phyloP scores from a whole-genome alignment of 1,140 invertebrate genomes.

The Hypsibius dujardini region DNA sequence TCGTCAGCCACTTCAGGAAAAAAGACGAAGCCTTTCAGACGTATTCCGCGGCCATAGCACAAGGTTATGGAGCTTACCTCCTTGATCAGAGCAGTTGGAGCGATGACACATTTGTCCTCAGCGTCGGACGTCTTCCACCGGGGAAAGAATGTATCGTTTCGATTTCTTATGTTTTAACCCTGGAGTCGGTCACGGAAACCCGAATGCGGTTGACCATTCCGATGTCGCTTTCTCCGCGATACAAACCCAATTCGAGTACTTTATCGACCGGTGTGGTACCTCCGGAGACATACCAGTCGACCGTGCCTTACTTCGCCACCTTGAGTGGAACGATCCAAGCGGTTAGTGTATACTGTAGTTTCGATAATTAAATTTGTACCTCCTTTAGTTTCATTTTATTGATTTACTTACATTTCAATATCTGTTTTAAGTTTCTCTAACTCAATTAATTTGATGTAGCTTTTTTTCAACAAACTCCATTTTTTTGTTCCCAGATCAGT shows the following conservation, averaged over 20 bases:
- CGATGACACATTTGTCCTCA: conserved; percentile 9
- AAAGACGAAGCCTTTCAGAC: not conserved
- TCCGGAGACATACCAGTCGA: not conserved
- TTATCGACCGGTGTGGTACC: not conserved
- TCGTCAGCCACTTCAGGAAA: conserved; percentile 5
- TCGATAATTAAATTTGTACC: too few relatives aligned
- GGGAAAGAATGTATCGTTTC: not conserved
- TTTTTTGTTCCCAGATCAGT: too few relatives aligned
- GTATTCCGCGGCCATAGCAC: not conserved
- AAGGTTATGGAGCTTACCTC: not conserved
- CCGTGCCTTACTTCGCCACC: not conserved
- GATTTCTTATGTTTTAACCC: not conserved
- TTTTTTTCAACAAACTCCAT: too few relatives aligned
- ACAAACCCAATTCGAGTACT: not conserved
- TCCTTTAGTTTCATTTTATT: too few relatives aligned
- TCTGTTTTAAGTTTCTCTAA: too few relatives aligned
- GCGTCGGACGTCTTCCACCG: not conserved
- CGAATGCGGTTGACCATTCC: not conserved
- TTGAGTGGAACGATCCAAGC: not conserved
- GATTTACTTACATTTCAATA: too few relatives aligned
- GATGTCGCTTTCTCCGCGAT: not conserved
- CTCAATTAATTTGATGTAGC: too few relatives aligned
- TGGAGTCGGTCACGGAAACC: conserved; percentile 5
- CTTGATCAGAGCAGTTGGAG: not conserved
- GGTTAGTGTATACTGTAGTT: too few relatives aligned